These are phyloP conservation scores for Prunella fulvescens DNA, from an alignment of 2,113 vertebrate genomes.

Conservation along the genomic window DNA sequence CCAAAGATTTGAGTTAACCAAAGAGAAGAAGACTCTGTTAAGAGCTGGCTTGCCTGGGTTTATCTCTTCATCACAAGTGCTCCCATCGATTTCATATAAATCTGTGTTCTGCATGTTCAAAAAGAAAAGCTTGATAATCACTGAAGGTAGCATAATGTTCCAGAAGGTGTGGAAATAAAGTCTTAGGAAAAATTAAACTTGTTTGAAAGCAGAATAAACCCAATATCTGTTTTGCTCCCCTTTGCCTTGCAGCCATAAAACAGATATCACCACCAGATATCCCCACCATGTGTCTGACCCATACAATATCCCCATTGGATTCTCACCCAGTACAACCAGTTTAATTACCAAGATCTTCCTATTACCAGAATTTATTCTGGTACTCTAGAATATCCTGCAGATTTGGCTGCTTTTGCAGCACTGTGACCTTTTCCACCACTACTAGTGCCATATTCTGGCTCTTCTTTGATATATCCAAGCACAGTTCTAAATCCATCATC, in stretches of 20 bases:
- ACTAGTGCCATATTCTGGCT: not conserved
- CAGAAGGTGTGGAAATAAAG: not conserved
- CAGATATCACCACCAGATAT: not conserved
- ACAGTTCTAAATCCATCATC: not conserved
- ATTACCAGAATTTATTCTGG: not conserved
- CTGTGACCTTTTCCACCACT: not conserved
- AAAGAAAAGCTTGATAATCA: not conserved
- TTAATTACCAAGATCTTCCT: not conserved
- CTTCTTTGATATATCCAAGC: not conserved
- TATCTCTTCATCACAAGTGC: not conserved
- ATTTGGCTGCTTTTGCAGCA: not conserved
- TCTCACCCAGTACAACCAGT: not conserved
- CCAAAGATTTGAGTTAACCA: not conserved
- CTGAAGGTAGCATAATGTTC: not conserved
- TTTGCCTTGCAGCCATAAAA: not conserved
- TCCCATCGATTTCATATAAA: not conserved
- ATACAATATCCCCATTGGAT: fast-evolving
- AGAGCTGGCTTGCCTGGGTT: not conserved
- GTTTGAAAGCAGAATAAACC: not conserved
- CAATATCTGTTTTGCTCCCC: not conserved
- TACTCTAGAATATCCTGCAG: not conserved
- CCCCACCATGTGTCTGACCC: not conserved
- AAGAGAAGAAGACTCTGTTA: not conserved
- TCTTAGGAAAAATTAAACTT: not conserved
- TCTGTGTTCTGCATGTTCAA: not conserved